phyloP scores from a whole-genome alignment of 2,797 vertebrate genomes.

The Clamator glandarius region DNA sequence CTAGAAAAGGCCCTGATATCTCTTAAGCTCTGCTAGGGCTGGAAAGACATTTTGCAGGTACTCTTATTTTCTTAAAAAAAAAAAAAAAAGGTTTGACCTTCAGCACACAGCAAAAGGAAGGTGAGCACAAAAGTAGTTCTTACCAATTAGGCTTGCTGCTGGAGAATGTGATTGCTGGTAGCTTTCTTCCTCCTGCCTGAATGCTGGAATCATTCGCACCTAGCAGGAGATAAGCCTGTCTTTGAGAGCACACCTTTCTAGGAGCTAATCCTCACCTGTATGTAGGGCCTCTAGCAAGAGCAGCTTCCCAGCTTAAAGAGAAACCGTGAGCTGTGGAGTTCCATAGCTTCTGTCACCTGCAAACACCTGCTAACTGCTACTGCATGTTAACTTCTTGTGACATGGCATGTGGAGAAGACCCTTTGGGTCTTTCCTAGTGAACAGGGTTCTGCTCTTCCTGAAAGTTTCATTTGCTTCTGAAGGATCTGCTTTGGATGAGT shows the following conservation, averaged over 20 bases:
- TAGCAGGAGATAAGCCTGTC: neutral
- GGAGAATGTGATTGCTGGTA: neutral
- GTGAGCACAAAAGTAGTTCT: neutral
- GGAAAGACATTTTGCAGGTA: neutral
- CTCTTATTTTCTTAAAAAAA: neutral
- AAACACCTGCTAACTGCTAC: neutral
- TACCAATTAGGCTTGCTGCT: neutral
- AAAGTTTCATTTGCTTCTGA: neutral
- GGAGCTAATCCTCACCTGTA: neutral
- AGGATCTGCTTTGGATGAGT: too few species aligned
- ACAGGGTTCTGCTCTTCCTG: neutral
- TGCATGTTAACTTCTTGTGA: neutral
- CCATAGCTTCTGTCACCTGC: neutral
- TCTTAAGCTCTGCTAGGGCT: neutral
- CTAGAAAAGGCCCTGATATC: neutral
- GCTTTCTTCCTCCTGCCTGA: neutral
- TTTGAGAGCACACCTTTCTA: neutral
- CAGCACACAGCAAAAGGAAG: neutral
- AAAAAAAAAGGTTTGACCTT: neutral
- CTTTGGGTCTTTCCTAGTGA: neutral
- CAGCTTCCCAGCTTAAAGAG: neutral
- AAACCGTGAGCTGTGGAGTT: accelerated
- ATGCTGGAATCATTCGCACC: neutral
- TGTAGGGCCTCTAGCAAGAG: neutral
- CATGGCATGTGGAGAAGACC: neutral